phyloP scores from a whole-genome alignment of 2,888 invertebrate species.

The Pollenia amentaria region DNA sequence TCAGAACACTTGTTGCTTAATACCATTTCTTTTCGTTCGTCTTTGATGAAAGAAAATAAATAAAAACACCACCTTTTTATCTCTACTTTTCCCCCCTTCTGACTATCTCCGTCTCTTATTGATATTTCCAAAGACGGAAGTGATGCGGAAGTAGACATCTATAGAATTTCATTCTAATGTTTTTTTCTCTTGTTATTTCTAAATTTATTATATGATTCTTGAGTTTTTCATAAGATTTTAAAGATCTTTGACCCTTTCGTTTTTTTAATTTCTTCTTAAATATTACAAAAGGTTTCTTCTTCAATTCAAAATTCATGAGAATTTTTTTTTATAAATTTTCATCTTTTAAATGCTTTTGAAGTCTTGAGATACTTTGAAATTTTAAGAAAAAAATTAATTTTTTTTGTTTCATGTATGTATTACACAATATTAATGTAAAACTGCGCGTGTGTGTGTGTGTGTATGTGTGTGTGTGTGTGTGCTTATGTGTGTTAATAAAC shows the following conservation, averaged over 20 bases:
- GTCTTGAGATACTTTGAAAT: conserved; percentile 2
- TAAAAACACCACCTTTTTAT: neutral
- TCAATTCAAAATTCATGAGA: conserved; percentile 48
- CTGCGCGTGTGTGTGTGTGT: neutral
- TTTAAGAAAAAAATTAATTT: neutral
- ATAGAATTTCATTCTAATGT: conserved; percentile 56
- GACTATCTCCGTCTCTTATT: neutral
- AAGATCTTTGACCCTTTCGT: conserved; percentile 65
- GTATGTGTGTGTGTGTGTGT: neutral
- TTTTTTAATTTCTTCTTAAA: conserved; percentile 6
- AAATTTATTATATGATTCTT: conserved; percentile 3
- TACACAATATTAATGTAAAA: conserved; percentile 1
- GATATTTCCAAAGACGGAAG: conserved; percentile 44
- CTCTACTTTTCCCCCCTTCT: neutral
- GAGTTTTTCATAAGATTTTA: neutral
- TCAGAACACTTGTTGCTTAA: conserved; percentile 24
- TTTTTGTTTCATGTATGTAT: conserved; percentile 8
- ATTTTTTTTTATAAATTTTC: conserved; percentile 15
- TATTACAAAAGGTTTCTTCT: conserved; percentile 12
- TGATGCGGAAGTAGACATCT: conserved; percentile 65
- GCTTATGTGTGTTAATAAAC: conserved; percentile 1
- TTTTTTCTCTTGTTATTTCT: conserved; percentile 24
- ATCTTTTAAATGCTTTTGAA: conserved; percentile 17
- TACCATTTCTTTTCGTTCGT: neutral
- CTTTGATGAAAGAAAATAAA: neutral